Evolutionary conservation across 2,113 vertebrate genomes (phyloP).

Genomic region (Nothoprocta pentlandii): DNA sequence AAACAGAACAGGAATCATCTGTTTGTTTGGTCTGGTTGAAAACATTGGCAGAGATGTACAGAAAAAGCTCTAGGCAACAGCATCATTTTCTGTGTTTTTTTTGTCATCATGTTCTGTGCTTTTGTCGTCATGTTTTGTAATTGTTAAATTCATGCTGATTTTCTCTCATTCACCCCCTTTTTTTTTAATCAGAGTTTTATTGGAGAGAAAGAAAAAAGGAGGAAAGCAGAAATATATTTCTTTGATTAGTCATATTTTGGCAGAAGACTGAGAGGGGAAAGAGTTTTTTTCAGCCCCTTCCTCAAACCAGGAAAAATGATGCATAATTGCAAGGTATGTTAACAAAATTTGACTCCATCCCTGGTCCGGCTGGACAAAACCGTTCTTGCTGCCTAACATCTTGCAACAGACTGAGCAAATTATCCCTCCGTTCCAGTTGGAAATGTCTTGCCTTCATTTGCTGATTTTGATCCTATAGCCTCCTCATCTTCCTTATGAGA

Average conservation of each 20-base stretch:
- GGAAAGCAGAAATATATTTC: not conserved
- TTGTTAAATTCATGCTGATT: rapidly evolving
- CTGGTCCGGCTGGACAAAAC: rapidly evolving
- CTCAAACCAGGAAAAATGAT: not conserved
- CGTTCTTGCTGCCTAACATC: not conserved
- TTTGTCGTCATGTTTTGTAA: not conserved
- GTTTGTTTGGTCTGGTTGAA: not conserved
- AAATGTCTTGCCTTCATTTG: not conserved
- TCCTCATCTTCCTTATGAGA: rapidly evolving
- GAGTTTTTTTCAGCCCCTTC: not conserved
- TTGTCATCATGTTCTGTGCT: not conserved
- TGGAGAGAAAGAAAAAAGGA: too few relatives aligned
- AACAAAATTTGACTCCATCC: not conserved
- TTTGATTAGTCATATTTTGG: not conserved
- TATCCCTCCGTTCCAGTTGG: not conserved
- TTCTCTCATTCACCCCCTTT: not conserved
- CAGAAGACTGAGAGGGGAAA: not conserved
- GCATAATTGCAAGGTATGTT: not conserved
- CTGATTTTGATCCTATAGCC: too few relatives aligned
- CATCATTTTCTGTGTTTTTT: not conserved
- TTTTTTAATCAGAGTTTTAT: not conserved
- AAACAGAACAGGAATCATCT: not conserved
- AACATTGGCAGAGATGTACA: not conserved
- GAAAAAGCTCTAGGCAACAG: rapidly evolving
- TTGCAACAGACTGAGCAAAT: not conserved